These are phyloP conservation scores for Apeltes quadracus DNA, from an alignment of 2,113 vertebrate genomes.

Conservation along the genomic window DNA sequence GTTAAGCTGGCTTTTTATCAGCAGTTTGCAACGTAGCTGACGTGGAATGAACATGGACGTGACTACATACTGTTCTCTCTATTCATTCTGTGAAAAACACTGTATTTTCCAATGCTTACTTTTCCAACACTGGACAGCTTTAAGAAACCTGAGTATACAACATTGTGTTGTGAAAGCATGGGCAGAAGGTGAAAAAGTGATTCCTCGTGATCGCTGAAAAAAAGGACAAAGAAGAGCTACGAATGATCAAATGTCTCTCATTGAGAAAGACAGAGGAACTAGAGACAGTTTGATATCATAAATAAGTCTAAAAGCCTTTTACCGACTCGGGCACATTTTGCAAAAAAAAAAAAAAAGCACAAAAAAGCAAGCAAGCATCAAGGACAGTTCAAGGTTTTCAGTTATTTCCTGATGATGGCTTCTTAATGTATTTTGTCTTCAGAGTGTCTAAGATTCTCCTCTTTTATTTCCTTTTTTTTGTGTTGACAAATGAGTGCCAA, in stretches of 20 bases:
- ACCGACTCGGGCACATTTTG: slow-evolving; percentile 24
- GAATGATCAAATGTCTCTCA: neutral
- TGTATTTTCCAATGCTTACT: slow-evolving; percentile 31
- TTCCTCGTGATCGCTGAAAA: slow-evolving; percentile 9
- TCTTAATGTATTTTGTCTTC: slow-evolving; percentile 29
- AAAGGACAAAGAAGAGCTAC: slow-evolving; percentile 8
- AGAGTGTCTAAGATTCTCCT: slow-evolving; percentile 12
- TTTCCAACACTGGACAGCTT: slow-evolving; percentile 57
- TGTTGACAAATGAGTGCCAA: neutral
- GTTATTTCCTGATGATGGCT: neutral
- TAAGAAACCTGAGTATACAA: slow-evolving; percentile 34
- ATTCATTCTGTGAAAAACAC: slow-evolving; percentile 46
- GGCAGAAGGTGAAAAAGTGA: slow-evolving; percentile 10
- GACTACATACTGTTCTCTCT: slow-evolving; percentile 31
- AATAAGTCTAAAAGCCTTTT: slow-evolving; percentile 14
- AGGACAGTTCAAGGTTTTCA: slow-evolving; percentile 1
- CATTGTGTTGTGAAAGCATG: neutral
- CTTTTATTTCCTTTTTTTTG: neutral
- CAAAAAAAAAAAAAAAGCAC: neutral
- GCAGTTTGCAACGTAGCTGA: slow-evolving; percentile 91
- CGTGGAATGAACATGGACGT: slow-evolving; percentile 53
- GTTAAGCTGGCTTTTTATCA: slow-evolving; percentile 99
- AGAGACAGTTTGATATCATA: slow-evolving; percentile 9
- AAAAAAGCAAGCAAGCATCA: neutral
- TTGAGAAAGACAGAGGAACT: slow-evolving; percentile 2